phyloP scores from a whole-genome alignment of 2,888 invertebrate genomes.

The Ochropacha duplaris region DNA sequence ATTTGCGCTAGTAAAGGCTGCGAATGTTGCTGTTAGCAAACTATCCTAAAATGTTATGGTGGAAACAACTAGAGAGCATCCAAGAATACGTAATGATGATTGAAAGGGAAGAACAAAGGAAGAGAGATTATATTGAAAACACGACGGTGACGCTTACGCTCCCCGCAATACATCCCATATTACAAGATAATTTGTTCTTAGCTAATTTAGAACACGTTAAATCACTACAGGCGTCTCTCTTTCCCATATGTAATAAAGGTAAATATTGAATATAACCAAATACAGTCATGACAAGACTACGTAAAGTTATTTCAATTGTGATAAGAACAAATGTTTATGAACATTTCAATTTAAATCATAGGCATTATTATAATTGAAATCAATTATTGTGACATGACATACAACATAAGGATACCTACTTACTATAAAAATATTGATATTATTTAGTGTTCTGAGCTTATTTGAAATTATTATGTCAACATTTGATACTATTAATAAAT shows the following conservation, averaged over 20 bases:
- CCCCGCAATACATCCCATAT: slow-evolving; percentile 63
- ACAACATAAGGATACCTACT: too few relatives aligned
- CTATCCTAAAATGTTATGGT: slow-evolving; percentile 75
- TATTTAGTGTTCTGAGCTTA: too few relatives aligned
- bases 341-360: too few relatives aligned
- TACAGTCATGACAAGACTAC: too few relatives aligned
- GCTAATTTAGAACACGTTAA: slow-evolving; percentile 82
- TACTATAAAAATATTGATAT: too few relatives aligned
- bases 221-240: slow-evolving; percentile 86
- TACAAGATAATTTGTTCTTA: slow-evolving; percentile 69
- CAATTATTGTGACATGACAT: background rate
- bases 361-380: background rate
- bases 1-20: slow-evolving; percentile 37
- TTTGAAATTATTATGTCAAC: too few relatives aligned
- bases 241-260: slow-evolving; percentile 84
- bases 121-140: slow-evolving; percentile 57
- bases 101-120: slow-evolving; percentile 67
- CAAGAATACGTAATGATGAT: slow-evolving; percentile 68
- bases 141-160: slow-evolving; percentile 65
- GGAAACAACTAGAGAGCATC: slow-evolving; percentile 72
- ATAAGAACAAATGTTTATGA: too few relatives aligned
- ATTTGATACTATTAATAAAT: too few relatives aligned
- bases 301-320: too few relatives aligned
- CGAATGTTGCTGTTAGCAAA: slow-evolving; percentile 39
- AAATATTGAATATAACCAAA: slow-evolving; percentile 26